phyloP scores from a whole-genome alignment of 1,140 invertebrate genomes.

The Propsilocerus akamusi region DNA sequence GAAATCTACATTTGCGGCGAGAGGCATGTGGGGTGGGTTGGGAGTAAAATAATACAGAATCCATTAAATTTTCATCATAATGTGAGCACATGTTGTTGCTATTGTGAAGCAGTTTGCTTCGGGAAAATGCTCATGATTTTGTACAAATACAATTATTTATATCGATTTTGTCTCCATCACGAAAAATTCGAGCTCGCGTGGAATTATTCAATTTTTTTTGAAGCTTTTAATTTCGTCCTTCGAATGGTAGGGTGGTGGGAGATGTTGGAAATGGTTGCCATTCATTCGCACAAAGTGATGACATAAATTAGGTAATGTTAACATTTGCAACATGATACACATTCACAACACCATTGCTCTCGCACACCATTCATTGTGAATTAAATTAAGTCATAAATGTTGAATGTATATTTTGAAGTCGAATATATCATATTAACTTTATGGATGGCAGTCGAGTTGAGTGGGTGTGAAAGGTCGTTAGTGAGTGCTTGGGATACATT shows the following conservation, averaged over 20 bases:
- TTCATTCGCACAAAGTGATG: too few species aligned
- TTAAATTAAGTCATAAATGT: too few species aligned
- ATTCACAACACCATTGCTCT: too few species aligned
- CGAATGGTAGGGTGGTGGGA: neutral
- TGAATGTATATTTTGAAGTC: too few species aligned
- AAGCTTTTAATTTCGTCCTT: neutral
- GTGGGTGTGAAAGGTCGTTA: too few species aligned
- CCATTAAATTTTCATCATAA: conserved; percentile 4
- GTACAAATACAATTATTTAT: too few species aligned
- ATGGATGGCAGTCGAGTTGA: too few species aligned
- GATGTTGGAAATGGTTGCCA: neutral
- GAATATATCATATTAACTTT: too few species aligned
- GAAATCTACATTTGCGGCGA: conserved; percentile 28
- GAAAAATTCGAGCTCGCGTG: neutral
- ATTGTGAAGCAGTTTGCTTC: neutral
- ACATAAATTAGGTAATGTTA: too few species aligned
- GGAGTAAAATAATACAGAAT: neutral
- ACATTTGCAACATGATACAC: too few species aligned
- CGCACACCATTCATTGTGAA: too few species aligned
- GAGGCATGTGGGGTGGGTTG: neutral
- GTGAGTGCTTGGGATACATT: too few species aligned
- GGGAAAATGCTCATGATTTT: neutral
- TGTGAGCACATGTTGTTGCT: neutral
- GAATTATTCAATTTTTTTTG: neutral
- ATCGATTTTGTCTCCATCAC: neutral